Evolutionary conservation across 2,888 invertebrate species (phyloP), one percentile per base, ranked within the genome.

Genomic region (Sesia bembeciformis): DNA sequence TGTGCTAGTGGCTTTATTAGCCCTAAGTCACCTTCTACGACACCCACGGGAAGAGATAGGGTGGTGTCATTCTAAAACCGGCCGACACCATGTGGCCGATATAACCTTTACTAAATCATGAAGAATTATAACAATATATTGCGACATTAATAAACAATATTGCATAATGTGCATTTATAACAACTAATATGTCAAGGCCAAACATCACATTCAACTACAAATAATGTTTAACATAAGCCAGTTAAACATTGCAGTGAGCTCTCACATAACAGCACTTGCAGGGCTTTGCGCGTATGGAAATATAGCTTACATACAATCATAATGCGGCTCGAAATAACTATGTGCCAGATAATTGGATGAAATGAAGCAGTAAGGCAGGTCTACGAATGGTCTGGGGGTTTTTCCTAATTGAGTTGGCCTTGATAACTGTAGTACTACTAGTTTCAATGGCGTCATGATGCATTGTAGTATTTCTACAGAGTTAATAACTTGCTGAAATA

Each of bases 171-270:
- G 23, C 2, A 23, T 23, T 23, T 54, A 39, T 46, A 8, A 49
- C 51, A 46, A 42, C 39, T 38, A 54, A 50, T 52, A 43, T 56
- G 38, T 39, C 8, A 4, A 5, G 5, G 5, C 40, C 40, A 7
- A 52, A 54, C 50, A 55, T 40, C 23, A 23, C 23, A 23, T 23
- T 72, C 72, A 72, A 66, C 75, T 79, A 78, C 71, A 78, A 77
- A 80, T 74, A 76, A 65, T 53, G 53, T 5, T 46, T 7, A 46
- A 46, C n/a, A 46, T 65, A 68, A 72, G 65, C 69, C 65, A 61
- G 63, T 67, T 70, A 71, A 64, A 59, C 57, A 62, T 62, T 62
- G 46, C 46, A 46, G 8, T 46, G 8, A 46, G 46, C 41, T 4
- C 46, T 46, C 46, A 46, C 46, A n/a, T 46, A 46, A 46, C 46